Evolutionary conservation across 1,140 invertebrate species (phyloP).

Genomic region (Neodiprion lecontei): DNA sequence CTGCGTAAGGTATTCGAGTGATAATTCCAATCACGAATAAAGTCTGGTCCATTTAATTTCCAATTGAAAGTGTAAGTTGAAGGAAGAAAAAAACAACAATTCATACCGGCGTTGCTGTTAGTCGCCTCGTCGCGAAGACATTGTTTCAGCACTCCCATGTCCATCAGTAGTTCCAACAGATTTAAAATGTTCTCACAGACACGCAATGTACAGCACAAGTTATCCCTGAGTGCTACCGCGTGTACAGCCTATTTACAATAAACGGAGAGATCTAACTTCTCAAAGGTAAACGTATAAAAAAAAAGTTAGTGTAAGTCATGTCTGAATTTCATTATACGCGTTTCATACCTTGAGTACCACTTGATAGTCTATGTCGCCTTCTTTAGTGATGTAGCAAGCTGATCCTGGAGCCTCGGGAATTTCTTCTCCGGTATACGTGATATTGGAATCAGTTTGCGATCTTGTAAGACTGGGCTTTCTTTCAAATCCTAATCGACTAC

Average conservation of each 20-base stretch:
- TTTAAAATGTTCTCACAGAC: constrained; percentile 92
- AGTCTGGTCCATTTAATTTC: too few species aligned
- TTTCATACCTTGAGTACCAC: constrained; percentile 83
- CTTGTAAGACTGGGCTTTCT: constrained; percentile 77
- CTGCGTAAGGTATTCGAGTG: neutral
- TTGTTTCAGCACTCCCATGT: constrained; percentile 82
- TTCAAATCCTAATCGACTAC: constrained; percentile 66
- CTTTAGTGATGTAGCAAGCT: constrained; percentile 89
- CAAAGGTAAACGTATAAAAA: neutral
- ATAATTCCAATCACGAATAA: neutral
- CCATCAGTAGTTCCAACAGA: constrained; percentile 86
- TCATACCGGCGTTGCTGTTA: constrained; percentile 38
- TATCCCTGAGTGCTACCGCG: constrained; percentile 80
- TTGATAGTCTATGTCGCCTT: constrained; percentile 91
- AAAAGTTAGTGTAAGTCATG: constrained; percentile 18
- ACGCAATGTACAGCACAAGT: constrained; percentile 77
- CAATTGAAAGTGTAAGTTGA: too few species aligned
- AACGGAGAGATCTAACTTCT: constrained; percentile 17
- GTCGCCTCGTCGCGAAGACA: constrained; percentile 59
- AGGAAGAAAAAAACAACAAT: too few species aligned
- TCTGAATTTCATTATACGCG: neutral
- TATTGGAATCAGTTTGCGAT: constrained; percentile 94
- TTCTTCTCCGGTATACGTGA: constrained; percentile 84
- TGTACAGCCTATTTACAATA: constrained; percentile 76
- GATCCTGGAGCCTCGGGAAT: constrained; percentile 88